phyloP scores from a whole-genome alignment of 2,113 vertebrate species.

The Noctilio leporinus region DNA sequence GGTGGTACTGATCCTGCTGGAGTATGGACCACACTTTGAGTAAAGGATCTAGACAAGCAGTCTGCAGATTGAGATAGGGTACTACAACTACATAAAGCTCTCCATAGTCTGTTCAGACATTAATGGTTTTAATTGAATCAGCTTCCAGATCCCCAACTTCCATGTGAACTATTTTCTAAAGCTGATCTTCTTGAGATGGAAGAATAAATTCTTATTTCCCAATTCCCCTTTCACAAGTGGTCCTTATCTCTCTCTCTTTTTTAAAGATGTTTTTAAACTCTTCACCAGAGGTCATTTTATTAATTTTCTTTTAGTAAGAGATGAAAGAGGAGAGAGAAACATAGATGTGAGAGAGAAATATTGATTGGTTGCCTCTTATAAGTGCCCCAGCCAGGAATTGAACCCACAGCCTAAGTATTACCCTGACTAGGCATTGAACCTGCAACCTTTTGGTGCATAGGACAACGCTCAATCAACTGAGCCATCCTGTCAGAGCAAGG shows the following conservation, averaged over 20 bases:
- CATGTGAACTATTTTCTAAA: not conserved
- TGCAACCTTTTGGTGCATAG: too few relatives aligned
- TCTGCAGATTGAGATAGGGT: not conserved
- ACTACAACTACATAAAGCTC: not conserved
- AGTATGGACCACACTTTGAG: not conserved
- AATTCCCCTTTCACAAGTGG: not conserved
- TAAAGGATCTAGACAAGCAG: not conserved
- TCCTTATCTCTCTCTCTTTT: not conserved
- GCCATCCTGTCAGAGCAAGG: too few relatives aligned
- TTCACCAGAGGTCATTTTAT: too few relatives aligned
- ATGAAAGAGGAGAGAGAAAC: too few relatives aligned
- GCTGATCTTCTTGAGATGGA: not conserved
- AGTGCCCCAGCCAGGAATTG: too few relatives aligned
- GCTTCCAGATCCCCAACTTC: not conserved
- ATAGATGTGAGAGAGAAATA: too few relatives aligned
- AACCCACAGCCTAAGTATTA: too few relatives aligned
- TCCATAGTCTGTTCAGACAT: not conserved
- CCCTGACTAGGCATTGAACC: too few relatives aligned
- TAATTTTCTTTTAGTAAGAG: too few relatives aligned
- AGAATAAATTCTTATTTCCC: not conserved
- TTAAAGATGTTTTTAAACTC: too few relatives aligned
- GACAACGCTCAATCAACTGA: too few relatives aligned
- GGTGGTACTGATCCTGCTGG: not conserved
- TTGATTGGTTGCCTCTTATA: too few relatives aligned
- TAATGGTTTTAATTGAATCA: not conserved